Percentiles rank a stretch among this genome's conserved stretches.
Evolutionary conservation across 2,888 invertebrate genomes (phyloP).

Genomic region (Euspilapteryx auroguttella): DNA sequence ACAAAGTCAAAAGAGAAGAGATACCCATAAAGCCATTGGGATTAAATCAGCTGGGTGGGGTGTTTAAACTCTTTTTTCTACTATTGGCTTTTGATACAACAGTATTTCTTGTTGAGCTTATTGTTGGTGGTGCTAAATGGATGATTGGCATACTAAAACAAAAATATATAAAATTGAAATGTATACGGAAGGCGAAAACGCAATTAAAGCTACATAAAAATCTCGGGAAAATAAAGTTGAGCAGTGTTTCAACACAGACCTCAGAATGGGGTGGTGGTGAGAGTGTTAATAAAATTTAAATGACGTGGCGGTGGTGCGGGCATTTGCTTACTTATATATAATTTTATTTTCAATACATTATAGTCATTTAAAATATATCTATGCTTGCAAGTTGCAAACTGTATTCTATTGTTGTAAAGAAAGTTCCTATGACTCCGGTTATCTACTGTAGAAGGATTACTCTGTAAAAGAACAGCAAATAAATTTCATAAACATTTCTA

Average conservation of each 20-base stretch:
- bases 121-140: slow-evolving; percentile 11
- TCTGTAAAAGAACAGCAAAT: too few relatives aligned
- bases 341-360: too few relatives aligned
- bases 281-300: too few relatives aligned
- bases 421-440: too few relatives aligned
- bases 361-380: too few relatives aligned
- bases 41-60: slow-evolving; percentile 25
- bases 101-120: slow-evolving; percentile 26
- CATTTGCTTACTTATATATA: too few relatives aligned
- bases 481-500: too few relatives aligned
- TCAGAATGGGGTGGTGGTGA: too few relatives aligned
- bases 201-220: slow-evolving; percentile 1
- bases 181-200: neutral
- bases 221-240: slow-evolving; percentile 4
- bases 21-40: slow-evolving; percentile 22
- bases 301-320: too few relatives aligned
- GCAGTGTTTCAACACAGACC: slow-evolving; percentile 4
- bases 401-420: too few relatives aligned
- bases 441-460: too few relatives aligned
- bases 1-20: slow-evolving; percentile 31
- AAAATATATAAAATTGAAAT: neutral
- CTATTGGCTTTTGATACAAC: slow-evolving; percentile 14
- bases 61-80: slow-evolving; percentile 25
- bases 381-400: too few relatives aligned
- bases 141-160: neutral